These are phyloP conservation scores for Meloidogyne exigua DNA, from an alignment of 1,140 invertebrate species.

Conservation along the genomic window DNA sequence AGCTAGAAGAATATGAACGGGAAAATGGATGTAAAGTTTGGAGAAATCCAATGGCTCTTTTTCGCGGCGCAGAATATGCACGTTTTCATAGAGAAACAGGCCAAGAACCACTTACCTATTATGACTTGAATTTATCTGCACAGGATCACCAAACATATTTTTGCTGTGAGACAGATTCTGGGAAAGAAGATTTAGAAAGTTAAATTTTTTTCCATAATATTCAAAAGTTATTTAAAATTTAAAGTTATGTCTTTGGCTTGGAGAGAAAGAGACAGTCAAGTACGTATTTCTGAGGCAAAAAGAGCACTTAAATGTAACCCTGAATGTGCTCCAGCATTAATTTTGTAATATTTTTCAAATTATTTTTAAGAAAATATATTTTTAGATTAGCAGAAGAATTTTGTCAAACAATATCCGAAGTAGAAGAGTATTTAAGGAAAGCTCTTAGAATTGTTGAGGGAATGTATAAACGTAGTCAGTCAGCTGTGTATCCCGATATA, in stretches of 20 bases:
- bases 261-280: constrained; percentile 87
- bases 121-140: constrained; percentile 97
- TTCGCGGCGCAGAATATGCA: constrained; percentile 92
- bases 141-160: constrained; percentile 99
- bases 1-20: constrained; percentile 39
- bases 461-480: constrained; percentile 80
- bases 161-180: constrained; percentile 84
- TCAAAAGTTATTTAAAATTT: constrained; percentile 29
- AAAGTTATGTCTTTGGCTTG: constrained; percentile 92
- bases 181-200: constrained; percentile 88
- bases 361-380: background rate
- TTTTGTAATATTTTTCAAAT: constrained; percentile 68
- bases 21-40: constrained; percentile 85
- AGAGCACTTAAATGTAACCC: constrained; percentile 84
- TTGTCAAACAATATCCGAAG: constrained; percentile 81
- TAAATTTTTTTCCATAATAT: constrained; percentile 55
- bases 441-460: constrained; percentile 83
- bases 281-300: constrained; percentile 85
- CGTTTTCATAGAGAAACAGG: constrained; percentile 81
- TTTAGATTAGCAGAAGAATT: constrained; percentile 84
- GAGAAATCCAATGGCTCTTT: constrained; percentile 91
- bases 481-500: constrained; percentile 75
- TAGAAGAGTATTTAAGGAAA: constrained; percentile 69
- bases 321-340: constrained; percentile 91
- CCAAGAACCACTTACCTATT: constrained; percentile 93